A percentile compares a stretch with the other conserved stretches of the same genome.
Evolutionary conservation across 2,888 invertebrate species (phyloP).

Genomic region (Reticulitermes lucifugus): DNA sequence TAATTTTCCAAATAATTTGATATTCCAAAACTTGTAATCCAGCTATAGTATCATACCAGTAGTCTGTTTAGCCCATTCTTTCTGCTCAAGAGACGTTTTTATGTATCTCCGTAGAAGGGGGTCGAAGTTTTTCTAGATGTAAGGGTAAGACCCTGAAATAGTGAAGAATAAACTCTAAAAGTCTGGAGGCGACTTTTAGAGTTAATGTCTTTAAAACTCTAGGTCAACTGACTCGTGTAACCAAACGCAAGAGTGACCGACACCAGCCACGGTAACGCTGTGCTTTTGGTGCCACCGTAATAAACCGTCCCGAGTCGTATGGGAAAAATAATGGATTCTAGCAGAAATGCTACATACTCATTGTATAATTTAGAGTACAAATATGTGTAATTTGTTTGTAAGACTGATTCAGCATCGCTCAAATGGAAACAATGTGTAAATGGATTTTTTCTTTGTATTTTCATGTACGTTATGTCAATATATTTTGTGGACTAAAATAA

Average conservation of each 20-base stretch:
- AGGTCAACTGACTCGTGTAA: neutral
- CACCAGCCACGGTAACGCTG: neutral
- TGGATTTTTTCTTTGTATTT: neutral
- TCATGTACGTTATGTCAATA: neutral
- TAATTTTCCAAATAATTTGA: no score
- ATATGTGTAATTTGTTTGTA: neutral
- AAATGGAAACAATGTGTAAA: neutral
- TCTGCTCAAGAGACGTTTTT: no score
- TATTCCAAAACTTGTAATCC: no score
- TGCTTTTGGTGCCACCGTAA: neutral
- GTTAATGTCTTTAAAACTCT: neutral
- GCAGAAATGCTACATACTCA: neutral
- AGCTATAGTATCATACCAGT: no score
- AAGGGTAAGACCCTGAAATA: neutral
- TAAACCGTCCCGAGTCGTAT: neutral
- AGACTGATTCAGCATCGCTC: slow-evolving; percentile 8
- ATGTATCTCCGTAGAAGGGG: no score
- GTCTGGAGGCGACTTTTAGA: neutral
- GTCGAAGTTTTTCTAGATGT: no score
- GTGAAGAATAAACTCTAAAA: neutral
- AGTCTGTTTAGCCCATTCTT: no score
- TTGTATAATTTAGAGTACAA: neutral
- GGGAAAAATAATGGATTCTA: neutral
- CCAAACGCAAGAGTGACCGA: neutral
- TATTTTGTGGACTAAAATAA: neutral